Evolutionary conservation across 1,140 invertebrate genomes (phyloP), one percentile per base, ranked within the genome.

Genomic region (Ptiloglossa arizonensis): DNA sequence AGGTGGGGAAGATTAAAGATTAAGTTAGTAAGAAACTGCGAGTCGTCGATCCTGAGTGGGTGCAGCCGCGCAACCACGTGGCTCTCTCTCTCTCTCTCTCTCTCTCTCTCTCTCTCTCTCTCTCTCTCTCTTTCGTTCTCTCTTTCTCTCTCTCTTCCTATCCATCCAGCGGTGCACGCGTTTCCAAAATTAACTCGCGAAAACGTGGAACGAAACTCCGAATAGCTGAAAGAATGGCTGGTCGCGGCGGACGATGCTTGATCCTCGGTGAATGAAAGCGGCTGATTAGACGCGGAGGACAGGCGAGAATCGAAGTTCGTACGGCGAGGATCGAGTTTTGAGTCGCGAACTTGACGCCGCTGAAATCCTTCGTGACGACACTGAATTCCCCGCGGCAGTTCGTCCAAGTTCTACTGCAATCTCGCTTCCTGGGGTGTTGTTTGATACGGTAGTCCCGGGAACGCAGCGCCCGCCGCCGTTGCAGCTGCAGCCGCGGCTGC

Each of bases 361-460:
- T n/a, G 52, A 35, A 48, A 24, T 56, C 52, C 64, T 5, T 50
- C 57, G 27, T 11, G 66, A 32, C 59, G n/a, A 67, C 19, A 72
- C 38, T 72, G 73, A 62, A 67, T 52, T 62, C 68, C 79, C 50
- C 73, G 27, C 44, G 19, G 52, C 24, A 27, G 27, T n/a, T 41
- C n/a, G 5, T 50, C 11, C 46, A 27, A 46, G 44, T 63, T 80
- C 85, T 93, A 94, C 87, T 94, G 94, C 82, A 95, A 92, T 89
- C 94, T 90, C 57, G 94, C 94, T 89, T 94, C 94, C 86, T 95
- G 94, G 70, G 93, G 93, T 54, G 94, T 93, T 62, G 93, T 93
- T 89, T 94, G 94, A 76, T 96, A 95, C 6, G 94, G 95, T 70
- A 96, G 93, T 27, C 94, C 94, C 32, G 94, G 93, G 79, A 95